Evolutionary conservation across 2,113 vertebrate genomes (phyloP).

Genomic region (Pseudolaguvia tuberculata): DNA sequence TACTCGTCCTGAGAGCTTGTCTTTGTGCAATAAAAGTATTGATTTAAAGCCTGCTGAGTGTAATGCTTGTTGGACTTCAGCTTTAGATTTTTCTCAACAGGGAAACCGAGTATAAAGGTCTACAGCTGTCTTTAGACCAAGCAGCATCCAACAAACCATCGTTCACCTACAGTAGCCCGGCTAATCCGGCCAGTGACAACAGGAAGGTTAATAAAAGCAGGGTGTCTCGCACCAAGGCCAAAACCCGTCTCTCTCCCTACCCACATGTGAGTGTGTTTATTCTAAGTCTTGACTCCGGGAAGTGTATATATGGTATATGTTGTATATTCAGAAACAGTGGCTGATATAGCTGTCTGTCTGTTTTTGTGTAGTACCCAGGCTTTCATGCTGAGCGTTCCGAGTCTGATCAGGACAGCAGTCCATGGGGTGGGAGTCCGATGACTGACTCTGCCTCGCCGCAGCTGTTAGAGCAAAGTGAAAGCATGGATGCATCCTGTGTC

Average conservation of each 20-base stretch:
- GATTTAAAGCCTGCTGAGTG: conserved; percentile 29
- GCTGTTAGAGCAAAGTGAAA: conserved; percentile 78
- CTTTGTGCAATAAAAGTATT: conserved; percentile 38
- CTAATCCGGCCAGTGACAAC: conserved; percentile 72
- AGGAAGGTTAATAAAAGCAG: conserved; percentile 80
- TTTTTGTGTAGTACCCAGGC: conserved; percentile 76
- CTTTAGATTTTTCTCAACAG: conserved; percentile 61
- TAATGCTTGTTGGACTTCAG: conserved; percentile 4
- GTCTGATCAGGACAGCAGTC: conserved; percentile 91
- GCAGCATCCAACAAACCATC: conserved; percentile 80
- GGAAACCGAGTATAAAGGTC: conserved; percentile 94
- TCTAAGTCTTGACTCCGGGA: not conserved
- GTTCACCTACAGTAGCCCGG: conserved; percentile 79
- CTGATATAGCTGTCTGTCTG: not conserved
- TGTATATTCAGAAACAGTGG: not conserved
- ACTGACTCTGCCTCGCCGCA: conserved; percentile 85
- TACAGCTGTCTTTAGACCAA: conserved; percentile 95
- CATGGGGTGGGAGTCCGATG: conserved; percentile 89
- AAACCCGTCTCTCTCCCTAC: conserved; percentile 89
- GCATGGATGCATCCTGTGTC: conserved; percentile 78
- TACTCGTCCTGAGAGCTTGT: conserved; percentile 20
- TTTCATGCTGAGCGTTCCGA: conserved; percentile 89
- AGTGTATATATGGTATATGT: not conserved
- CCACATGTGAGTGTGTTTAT: conserved; percentile 74
- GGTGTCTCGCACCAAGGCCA: conserved; percentile 78